phyloP scores from a whole-genome alignment of 2,797 vertebrate genomes.

The Graptemys geographica region DNA sequence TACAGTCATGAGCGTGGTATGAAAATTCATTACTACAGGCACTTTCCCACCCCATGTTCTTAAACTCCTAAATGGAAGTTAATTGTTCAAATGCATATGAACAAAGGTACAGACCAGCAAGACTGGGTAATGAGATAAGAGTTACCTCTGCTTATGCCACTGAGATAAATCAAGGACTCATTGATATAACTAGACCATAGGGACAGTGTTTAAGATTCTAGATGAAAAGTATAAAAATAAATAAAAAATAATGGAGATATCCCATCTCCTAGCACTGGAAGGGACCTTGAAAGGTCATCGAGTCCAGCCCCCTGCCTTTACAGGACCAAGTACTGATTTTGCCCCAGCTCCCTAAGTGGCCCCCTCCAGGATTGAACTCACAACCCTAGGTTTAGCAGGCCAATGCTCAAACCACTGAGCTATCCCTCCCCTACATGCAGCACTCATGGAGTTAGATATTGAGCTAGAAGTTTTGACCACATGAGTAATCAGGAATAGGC shows the following conservation, averaged over 20 bases:
- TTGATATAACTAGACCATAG: background rate
- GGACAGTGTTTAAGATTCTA: background rate
- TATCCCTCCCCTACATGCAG: background rate
- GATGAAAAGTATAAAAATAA: background rate
- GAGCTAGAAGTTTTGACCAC: background rate
- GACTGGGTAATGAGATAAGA: background rate
- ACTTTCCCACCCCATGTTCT: background rate
- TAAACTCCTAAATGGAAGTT: background rate
- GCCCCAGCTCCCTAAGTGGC: too few species aligned
- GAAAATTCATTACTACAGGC: background rate
- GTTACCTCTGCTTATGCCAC: background rate
- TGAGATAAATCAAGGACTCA: background rate
- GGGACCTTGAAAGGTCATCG: too few species aligned
- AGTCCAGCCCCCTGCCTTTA: too few species aligned
- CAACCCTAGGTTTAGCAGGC: too few species aligned
- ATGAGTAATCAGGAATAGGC: background rate
- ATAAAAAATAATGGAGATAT: too few species aligned
- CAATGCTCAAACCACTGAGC: too few species aligned
- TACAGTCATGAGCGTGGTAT: background rate
- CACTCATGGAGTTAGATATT: rapidly evolving
- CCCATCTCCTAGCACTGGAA: too few species aligned
- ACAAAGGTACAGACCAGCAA: background rate
- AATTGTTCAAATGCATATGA: background rate
- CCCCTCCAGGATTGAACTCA: too few species aligned
- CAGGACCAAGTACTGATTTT: too few species aligned